phyloP scores from a whole-genome alignment of 2,797 vertebrate species.

The Euthynnus affinis region DNA sequence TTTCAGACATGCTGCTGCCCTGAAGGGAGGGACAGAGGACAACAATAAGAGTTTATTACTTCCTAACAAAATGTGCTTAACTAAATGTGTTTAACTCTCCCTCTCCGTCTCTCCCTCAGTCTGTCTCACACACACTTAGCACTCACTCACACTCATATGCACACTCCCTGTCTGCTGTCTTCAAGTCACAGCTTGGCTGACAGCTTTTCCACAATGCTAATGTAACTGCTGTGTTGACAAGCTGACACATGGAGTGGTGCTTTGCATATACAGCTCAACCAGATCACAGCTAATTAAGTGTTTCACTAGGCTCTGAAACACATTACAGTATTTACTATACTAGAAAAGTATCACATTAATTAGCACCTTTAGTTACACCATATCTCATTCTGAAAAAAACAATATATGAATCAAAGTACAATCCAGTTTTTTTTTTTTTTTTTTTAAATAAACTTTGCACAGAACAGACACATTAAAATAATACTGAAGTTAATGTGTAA shows the following conservation, averaged over 20 bases:
- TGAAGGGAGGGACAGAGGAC: slow-evolving; percentile 38
- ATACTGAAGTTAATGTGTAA: not conserved
- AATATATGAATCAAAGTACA: not conserved
- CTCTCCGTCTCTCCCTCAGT: not conserved
- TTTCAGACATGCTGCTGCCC: slow-evolving; percentile 90
- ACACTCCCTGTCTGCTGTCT: slow-evolving; percentile 70
- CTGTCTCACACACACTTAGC: slow-evolving; percentile 26
- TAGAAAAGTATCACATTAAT: slow-evolving; percentile 1
- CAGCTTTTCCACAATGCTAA: slow-evolving; percentile 81
- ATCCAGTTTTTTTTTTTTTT: slow-evolving; percentile 2
- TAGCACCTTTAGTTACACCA: slow-evolving; percentile 17
- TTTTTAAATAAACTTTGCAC: not conserved
- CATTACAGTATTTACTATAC: slow-evolving; percentile 21
- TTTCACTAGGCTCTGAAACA: slow-evolving; percentile 27
- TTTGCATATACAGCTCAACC: slow-evolving; percentile 56
- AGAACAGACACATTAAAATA: not conserved
- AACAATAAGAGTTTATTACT: slow-evolving; percentile 47
- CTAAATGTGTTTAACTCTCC: slow-evolving; percentile 40
- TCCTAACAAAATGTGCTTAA: slow-evolving; percentile 26
- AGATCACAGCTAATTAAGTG: slow-evolving; percentile 51
- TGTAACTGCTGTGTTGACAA: slow-evolving; percentile 75
- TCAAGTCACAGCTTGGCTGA: slow-evolving; percentile 82
- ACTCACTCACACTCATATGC: slow-evolving; percentile 47
- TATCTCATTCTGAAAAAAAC: slow-evolving; percentile 2
- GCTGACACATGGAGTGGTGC: slow-evolving; percentile 67